Evolutionary conservation across 2,113 vertebrate genomes (phyloP), one percentile per base, ranked within the genome.

Genomic region (Salvator merianae): DNA sequence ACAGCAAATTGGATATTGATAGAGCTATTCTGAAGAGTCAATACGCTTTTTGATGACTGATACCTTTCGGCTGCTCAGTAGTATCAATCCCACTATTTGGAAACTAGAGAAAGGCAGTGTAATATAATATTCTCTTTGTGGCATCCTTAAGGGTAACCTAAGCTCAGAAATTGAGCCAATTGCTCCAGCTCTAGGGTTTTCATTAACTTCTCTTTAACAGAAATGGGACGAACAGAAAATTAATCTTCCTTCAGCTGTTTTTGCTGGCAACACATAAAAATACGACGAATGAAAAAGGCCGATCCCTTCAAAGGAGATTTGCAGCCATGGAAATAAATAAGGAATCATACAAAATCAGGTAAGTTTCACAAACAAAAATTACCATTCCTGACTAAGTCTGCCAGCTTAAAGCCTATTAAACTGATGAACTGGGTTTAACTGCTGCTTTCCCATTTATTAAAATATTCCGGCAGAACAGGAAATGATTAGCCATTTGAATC

Each of bases 1-100:
- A 95, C 82, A 94, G 91, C 87, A 96, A 95, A 97, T 94, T 94
- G 95, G 94, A 94, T 97, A 97, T 96, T 95, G 94, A 96, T 96
- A 95, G 94, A 96, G 95, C 93, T 94, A 96, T 95, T 96, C 80
- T 90, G 87, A 94, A 88, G 87, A 94, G 93, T 97, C 96, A 84
- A 95, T 97, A 95, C 91, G 79, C 88, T 95, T 94, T 95, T 88
- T 86, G 86, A 94, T 95, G 95, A 96, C 93, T 94, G 94, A 96
- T 96, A 95, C 91, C 90, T 93, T 93, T 92, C 89, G 90, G 69
- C 84, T 91, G 88, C 71, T 90, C 94, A 84, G 89, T 91, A 93
- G 91, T 94, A 95, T 92, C 92, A 94, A 83, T 4, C 30, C 90
- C 86, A 85, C 83, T 90, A 87, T 86, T 94, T 93, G 91, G 88